A percentile compares a stretch with the other conserved stretches of the same genome.
Evolutionary conservation across 2,113 vertebrate species (phyloP).

Genomic region (Eurystomus gularis): DNA sequence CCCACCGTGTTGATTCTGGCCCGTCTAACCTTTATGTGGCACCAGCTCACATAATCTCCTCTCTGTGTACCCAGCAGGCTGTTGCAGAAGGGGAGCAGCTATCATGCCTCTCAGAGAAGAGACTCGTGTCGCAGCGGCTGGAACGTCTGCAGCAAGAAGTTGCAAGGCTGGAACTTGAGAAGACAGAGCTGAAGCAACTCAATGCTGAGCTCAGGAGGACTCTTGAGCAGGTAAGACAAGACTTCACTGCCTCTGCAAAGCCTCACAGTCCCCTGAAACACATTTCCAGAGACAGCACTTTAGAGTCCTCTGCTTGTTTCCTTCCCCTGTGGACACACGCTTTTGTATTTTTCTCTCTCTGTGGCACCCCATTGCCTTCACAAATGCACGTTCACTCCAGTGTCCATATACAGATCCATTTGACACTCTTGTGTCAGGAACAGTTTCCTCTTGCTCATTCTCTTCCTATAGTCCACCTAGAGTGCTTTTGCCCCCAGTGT

Average conservation of each 20-base stretch:
- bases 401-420: not conserved
- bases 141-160: slow-evolving; percentile 58
- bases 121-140: slow-evolving; percentile 32
- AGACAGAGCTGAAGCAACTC: slow-evolving; percentile 40
- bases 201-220: slow-evolving; percentile 66
- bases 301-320: not conserved
- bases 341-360: not conserved
- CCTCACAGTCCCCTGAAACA: not conserved
- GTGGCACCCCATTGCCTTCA: not conserved
- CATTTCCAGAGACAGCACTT: accelerated
- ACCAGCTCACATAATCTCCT: not conserved
- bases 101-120: slow-evolving; percentile 39
- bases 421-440: not conserved
- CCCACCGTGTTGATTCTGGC: not conserved
- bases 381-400: not conserved
- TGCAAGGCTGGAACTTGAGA: slow-evolving; percentile 69
- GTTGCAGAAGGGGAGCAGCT: not conserved
- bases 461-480: accelerated
- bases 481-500: not conserved
- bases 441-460: not conserved
- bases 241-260: not conserved
- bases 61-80: slow-evolving; percentile 27
- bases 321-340: not conserved
- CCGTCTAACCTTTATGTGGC: not conserved
- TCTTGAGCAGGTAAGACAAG: slow-evolving; percentile 65